Evolutionary conservation across 1,140 invertebrate species (phyloP), one percentile per base, ranked within the genome.

Genomic region (Ptiloglossa arizonensis): DNA sequence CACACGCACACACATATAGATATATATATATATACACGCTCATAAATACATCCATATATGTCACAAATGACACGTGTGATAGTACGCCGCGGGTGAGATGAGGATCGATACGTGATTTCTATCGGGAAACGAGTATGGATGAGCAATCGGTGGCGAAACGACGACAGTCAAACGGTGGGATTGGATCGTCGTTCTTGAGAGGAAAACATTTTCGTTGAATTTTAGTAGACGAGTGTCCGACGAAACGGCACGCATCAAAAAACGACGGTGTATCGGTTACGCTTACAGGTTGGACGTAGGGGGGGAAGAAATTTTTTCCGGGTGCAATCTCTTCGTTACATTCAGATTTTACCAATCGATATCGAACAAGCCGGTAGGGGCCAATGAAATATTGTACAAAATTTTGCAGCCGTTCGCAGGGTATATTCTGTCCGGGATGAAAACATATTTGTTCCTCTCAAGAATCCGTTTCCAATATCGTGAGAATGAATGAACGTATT

Each of bases 391-490:
- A 11, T 41, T 2, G 41, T 41, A 13, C 11, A 6, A 50, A 50
- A 50, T 19, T 50, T n/a, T 19, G 9, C 19, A 50, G 46, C 17
- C 46, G 9, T n/a, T 50, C 4, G 46, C 46, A 6, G 46, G 17
- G 46, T n/a, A 50, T 50, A 50, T 50, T n/a, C 19, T 19, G 46
- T n/a, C n/a, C 19, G 1, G n/a, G 46, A 50, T 50, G 38, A 46
- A 27, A 66, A 24, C 29, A 50, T 48, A 46, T 48, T 41, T 29
- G 67, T 60, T 6, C 66, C 22, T 59, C 38, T 24, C 56, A 59
- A 78, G 50, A 54, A 76, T 78, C 57, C 48, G 54, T 56, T 72
- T 78, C 75, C 67, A 52, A 78, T 60, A 32, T 24, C 48, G 57
- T 22, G 24, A 44, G 29, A 13, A 24, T 32, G 67, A 38, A 71